Base-by-base conservation (phyloP, 2,113 vertebrate genomes). In the Nicator chloris region DNA sequence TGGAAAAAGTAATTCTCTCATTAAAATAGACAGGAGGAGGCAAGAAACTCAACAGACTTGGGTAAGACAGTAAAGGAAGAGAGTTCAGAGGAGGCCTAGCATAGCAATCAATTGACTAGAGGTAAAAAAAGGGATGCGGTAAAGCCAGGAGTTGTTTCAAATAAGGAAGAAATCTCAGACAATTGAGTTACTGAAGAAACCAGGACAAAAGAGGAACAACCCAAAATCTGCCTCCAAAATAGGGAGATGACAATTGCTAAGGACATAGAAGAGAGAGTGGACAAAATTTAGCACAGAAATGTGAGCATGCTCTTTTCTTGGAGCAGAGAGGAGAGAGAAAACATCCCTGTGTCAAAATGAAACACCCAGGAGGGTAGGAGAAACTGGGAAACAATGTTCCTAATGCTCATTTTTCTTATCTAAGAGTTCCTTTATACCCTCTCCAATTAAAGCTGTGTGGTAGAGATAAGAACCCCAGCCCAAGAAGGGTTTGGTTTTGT, bases 1-100 rank as follows among this genome's bases (percentile, higher is more conserved):
- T 86, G 82, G 92, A 87, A 78, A 91, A 94, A 88, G 71, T 49
- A 93, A 63, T 93, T 80, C 11, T 64, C 50, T 66, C 78, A 95
- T 91, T 96, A 95, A 97, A 94, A 91, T 73, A 85, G 83, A 75
- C 40, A 88, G 81, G 65, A 92, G 45, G 65, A 96, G 63, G 49
- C 77, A 93, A 0, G 22, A 57, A 86, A 59, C 80, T 76, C 73
- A 88, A 60, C 33, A 31, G 68, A 60, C 68, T 93, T 88, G n/a
- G 21, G 47, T 76, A 78, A 60, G 77, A 86, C 33, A 73, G 47
- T 81, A 35, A 95, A 95, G 96, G 82, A 87, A 80, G 69, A 81
- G 66, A 90, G 75, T 92, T 95, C 78, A 95, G 84, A 93, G 82
- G 81, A 94, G 72, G 37, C 65, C n/a, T 75, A 44, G 57, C 65